Evolutionary conservation across 23 tunicate species (phyloP).

Genomic region (Phallusia fumigata): DNA sequence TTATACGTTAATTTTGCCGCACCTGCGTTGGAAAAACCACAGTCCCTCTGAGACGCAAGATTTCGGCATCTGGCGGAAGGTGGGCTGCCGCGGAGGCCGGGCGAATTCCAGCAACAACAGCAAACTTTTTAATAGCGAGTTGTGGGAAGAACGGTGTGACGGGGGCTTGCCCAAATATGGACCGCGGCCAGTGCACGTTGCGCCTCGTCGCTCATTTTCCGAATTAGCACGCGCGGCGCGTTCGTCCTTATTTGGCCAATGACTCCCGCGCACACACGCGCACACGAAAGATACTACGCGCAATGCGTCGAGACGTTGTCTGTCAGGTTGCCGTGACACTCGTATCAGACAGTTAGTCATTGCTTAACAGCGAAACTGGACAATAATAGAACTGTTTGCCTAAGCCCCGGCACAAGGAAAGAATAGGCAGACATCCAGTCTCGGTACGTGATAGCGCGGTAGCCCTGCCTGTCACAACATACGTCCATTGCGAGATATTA

Average conservation of each 20-base stretch:
- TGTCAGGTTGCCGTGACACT: neutral
- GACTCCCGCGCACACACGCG: conserved; percentile 13
- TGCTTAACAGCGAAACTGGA: neutral
- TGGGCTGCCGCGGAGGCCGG: neutral
- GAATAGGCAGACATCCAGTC: neutral
- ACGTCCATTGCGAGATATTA: neutral
- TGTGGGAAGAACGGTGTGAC: neutral
- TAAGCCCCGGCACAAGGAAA: neutral
- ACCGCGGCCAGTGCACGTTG: neutral
- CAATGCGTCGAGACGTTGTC: neutral
- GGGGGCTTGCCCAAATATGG: conserved; percentile 2
- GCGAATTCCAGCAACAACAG: neutral
- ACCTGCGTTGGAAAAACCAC: neutral
- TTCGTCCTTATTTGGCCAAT: neutral
- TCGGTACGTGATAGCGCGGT: neutral
- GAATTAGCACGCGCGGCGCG: conserved; percentile 7
- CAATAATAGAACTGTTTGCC: neutral
- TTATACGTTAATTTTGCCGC: neutral
- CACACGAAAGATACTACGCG: conserved; percentile 1
- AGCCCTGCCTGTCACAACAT: neutral
- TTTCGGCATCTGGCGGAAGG: neutral
- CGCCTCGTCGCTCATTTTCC: conserved; percentile 17
- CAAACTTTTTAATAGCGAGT: neutral
- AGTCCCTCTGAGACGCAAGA: neutral
- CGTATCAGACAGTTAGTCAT: conserved; percentile 4